Conservation (phyloP, 2,888 invertebrate species). For the Callosobruchus maculatus region DNA sequence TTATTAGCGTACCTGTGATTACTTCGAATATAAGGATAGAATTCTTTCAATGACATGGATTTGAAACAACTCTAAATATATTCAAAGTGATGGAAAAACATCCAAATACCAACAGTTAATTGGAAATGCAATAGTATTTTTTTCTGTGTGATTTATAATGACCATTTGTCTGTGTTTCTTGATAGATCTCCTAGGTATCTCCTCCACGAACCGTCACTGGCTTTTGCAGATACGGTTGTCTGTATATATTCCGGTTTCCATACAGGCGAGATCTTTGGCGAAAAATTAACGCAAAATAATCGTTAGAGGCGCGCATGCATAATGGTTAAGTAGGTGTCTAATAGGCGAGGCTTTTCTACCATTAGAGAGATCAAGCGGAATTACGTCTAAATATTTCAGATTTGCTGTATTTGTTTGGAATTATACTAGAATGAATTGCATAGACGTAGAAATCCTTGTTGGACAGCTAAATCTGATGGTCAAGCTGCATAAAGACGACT, state of each 20-base stretch:
- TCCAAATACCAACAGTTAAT: too few species aligned
- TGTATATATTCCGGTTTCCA: background rate
- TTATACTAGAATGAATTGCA: background rate
- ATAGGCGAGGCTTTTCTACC: slow-evolving; percentile 14
- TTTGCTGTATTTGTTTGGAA: slow-evolving; percentile 7
- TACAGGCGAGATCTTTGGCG: background rate
- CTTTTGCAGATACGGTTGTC: background rate
- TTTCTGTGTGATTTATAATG: too few species aligned
- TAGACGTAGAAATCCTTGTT: background rate
- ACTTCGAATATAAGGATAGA: too few species aligned
- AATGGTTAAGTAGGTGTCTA: slow-evolving; percentile 21
- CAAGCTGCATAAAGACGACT: too few species aligned
- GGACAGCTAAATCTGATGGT: too few species aligned
- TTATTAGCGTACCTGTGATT: too few species aligned
- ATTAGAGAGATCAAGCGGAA: slow-evolving; percentile 8
- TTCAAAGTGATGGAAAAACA: too few species aligned
- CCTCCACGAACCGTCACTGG: background rate
- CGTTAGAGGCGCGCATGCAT: slow-evolving; percentile 5
- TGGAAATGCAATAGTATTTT: too few species aligned
- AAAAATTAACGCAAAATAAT: background rate
- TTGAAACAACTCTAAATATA: too few species aligned
- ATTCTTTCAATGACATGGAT: too few species aligned
- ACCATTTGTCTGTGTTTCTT: too few species aligned
- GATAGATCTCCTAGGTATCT: background rate
- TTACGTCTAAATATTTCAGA: slow-evolving; percentile 17